A percentile compares a stretch with the other conserved stretches of the same genome.
These are phyloP conservation scores for Dynastes maya DNA, from an alignment of 2,888 invertebrate species.

Conservation along the genomic window DNA sequence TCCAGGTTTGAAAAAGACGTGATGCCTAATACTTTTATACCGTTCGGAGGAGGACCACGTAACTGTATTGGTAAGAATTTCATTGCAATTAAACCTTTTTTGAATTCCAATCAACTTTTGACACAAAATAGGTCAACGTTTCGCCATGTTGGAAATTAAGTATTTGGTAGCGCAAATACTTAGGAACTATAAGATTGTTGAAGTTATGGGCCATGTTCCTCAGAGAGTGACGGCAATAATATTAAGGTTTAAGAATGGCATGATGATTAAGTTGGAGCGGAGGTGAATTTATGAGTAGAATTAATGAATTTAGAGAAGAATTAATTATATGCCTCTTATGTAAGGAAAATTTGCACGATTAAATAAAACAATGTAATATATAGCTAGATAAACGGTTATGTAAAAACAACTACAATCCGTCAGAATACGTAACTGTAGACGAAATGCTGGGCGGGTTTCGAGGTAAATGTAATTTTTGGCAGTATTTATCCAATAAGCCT, in stretches of 20 bases:
- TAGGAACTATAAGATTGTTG: slow-evolving; percentile 3
- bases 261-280: neutral
- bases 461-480: no score
- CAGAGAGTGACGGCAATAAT: neutral
- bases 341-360: no score
- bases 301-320: neutral
- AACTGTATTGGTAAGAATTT: slow-evolving; percentile 29
- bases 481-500: no score
- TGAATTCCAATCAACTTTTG: neutral
- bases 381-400: no score
- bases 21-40: slow-evolving; percentile 4
- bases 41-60: slow-evolving; percentile 4
- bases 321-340: no score
- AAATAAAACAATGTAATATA: no score
- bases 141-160: neutral
- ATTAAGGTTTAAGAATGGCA: slow-evolving; percentile 6
- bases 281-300: neutral
- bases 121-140: slow-evolving; percentile 12
- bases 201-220: neutral
- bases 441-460: no score
- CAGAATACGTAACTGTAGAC: no score
- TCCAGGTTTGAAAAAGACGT: slow-evolving; percentile 12
- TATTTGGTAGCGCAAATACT: slow-evolving; percentile 7
- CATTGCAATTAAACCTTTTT: neutral
- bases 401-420: no score